Base-by-base conservation (phyloP, 2,888 invertebrate species). In the Spilosoma lubricipeda region DNA sequence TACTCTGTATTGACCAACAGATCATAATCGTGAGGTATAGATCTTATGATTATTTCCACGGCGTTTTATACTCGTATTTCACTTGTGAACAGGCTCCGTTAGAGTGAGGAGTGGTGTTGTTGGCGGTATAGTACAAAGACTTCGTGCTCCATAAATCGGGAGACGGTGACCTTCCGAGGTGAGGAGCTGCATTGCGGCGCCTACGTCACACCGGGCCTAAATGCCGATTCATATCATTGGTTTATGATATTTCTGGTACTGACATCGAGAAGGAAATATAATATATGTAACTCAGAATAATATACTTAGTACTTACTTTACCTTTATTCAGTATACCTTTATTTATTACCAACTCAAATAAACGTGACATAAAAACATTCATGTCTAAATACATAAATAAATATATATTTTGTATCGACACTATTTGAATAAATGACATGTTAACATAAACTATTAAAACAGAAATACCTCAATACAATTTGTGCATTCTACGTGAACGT, bases 81-180 rank as follows among this genome's bases (percentile, higher is more conserved):
- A 88, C 86, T 79, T 79, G 79, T 72, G 83, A 88, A 86, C 88
- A 85, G 84, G 80, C 80, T 78, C 90, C 88, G 88, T 89, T 90
- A 89, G 85, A 81, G 88, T 89, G 92, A 90, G 86, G 89, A 88
- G 90, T 89, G 88, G 86, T 87, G 84, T 87, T 89, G 90, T 89
- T 87, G 87, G 91, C 90, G 91, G 91, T 85, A 85, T 82, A 77
- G 80, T 88, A 93, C 94, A 94, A 94, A 94, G 92, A 88, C 89
- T 84, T 93, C 93, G 94, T 94, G 94, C 82, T 85, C 87, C 90
- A 94, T 94, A 94, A 94, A 94, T 94, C 90, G 86, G 83, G 83
- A 86, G 85, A 83, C 74, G 86, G 71, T 91, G 93, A 93, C 93
- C 93, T 92, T 91, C 92, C 88, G 88, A 78, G 82, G 85, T 82